A percentile compares a stretch with the other conserved stretches of the same genome.
phyloP scores from a whole-genome alignment of 1,140 invertebrate species.

The Drosophila grimshawi region DNA sequence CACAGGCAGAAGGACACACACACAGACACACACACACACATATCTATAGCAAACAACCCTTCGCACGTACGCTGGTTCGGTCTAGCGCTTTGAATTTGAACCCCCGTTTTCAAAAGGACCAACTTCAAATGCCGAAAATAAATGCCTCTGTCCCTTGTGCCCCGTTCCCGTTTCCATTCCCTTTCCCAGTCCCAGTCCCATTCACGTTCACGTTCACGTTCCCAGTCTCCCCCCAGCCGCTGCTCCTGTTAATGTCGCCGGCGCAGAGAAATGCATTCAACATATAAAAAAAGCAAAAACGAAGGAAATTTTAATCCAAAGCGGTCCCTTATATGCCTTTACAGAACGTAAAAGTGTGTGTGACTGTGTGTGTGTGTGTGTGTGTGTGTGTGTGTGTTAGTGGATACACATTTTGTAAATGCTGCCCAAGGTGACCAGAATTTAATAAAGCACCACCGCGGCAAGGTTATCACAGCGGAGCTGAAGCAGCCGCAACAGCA shows the following conservation, averaged over 20 bases:
- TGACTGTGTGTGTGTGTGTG: constrained; percentile 19
- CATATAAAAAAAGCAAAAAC: constrained; percentile 24
- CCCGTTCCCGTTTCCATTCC: constrained; percentile 3
- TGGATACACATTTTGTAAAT: constrained; percentile 78
- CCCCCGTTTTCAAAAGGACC: constrained; percentile 80
- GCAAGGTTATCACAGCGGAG: constrained; percentile 48
- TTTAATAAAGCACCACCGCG: constrained; percentile 72
- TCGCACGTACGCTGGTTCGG: constrained; percentile 69
- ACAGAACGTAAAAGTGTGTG: constrained; percentile 8
- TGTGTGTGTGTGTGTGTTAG: constrained; percentile 49
- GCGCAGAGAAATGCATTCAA: constrained; percentile 72
- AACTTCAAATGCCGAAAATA: constrained; percentile 83
- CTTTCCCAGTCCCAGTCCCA: neutral
- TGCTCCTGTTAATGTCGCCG: constrained; percentile 7
- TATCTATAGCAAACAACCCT: constrained; percentile 56
- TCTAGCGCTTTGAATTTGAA: constrained; percentile 81
- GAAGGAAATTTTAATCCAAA: constrained; percentile 79
- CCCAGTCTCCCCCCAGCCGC: constrained; percentile 2
- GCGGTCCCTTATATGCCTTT: constrained; percentile 56
- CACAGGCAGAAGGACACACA: neutral
- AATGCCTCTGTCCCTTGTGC: constrained; percentile 59
- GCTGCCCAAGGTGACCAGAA: constrained; percentile 76
- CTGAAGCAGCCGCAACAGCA: constrained; percentile 1
- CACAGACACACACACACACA: constrained; percentile 17
- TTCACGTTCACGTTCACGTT: too few species aligned